Conservation (phyloP, 2,113 vertebrate genomes). For the Xenus cinereus region DNA sequence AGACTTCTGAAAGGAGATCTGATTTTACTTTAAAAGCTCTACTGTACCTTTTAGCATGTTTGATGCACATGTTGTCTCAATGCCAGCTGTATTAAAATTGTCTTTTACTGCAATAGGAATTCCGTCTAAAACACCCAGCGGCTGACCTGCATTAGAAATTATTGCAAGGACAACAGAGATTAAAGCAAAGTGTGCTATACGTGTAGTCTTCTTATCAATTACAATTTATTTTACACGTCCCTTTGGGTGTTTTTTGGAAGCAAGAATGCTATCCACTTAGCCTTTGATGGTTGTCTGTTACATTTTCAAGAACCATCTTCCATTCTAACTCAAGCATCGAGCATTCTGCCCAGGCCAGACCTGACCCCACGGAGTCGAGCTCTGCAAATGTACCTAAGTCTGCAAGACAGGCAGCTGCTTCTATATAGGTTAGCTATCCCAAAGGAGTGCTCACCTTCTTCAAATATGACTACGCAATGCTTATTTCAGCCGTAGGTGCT, state of each 20-base stretch:
- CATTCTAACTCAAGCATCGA: not conserved
- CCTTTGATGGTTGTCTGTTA: not conserved
- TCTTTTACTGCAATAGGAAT: conserved; percentile 95
- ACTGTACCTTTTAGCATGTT: conserved; percentile 90
- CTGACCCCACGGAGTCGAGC: not conserved
- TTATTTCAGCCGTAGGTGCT: not conserved
- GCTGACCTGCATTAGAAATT: conserved; percentile 74
- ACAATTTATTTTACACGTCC: not conserved
- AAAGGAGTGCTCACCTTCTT: not conserved
- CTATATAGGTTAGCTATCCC: not conserved
- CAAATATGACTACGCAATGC: not conserved
- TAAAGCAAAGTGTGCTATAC: not conserved
- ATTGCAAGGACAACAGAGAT: not conserved
- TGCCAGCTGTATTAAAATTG: conserved; percentile 89
- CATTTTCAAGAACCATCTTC: not conserved
- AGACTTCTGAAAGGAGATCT: not conserved
- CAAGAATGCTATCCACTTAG: not conserved
- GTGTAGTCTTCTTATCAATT: not conserved
- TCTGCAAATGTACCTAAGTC: not conserved
- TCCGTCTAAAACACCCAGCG: conserved; percentile 87
- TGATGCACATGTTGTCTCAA: conserved; percentile 94
- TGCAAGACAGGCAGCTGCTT: not conserved
- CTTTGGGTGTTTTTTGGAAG: not conserved
- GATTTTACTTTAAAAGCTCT: not conserved
- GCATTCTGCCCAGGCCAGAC: not conserved